Base-by-base conservation (phyloP, 2,888 invertebrate genomes). In the Lycocerus yunnanus region DNA sequence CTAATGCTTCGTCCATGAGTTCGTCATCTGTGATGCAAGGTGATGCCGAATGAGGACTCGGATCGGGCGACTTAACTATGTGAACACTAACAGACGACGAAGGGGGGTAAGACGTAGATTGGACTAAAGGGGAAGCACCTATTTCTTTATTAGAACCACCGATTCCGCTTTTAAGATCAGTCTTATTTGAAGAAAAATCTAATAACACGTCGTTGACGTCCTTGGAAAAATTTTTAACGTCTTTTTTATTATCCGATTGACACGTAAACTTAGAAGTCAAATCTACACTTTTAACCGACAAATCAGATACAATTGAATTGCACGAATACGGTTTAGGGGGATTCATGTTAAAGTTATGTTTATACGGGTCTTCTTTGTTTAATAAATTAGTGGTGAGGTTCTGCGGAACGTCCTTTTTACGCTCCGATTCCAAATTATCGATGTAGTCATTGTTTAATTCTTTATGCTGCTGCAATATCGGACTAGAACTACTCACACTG, bases 1-100 rank as follows among this genome's bases (percentile, higher is more conserved):
- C 93, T 67, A 96, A 88, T 6, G 95, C 95, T 85, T 95, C 95
- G 86, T 96, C 95, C 94, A 95, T 95, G 15, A 96, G 91, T 83
- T 96, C 96, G 85, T 97, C 96, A 84, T 96, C 96, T 65, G 95
- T 94, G 81, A 94, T 93, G 82, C 94, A 93, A 15, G 95, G 94
- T 6, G 94, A 94, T 80, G 91, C 91, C 20, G 93, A 90, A 80
- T 89, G 90, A 1, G 91, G 90, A 6, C 94, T 93, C 5, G 92
- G 91, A 13, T 93, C 93, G 2, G 94, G 94, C 71, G 93, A 93
- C 84, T 94, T 94, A 61, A 94, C 92, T 77, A 94, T 91, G 84
- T 93, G 94, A 80, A 94, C 90, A 72, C 93, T 92, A 65, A 94
- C 90, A 3, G 93, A 92, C 6, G 93, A 93, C 73, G 93, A 92